Base-by-base conservation (phyloP, 2,113 vertebrate genomes). In the Haplochromis vanheusdeni region DNA sequence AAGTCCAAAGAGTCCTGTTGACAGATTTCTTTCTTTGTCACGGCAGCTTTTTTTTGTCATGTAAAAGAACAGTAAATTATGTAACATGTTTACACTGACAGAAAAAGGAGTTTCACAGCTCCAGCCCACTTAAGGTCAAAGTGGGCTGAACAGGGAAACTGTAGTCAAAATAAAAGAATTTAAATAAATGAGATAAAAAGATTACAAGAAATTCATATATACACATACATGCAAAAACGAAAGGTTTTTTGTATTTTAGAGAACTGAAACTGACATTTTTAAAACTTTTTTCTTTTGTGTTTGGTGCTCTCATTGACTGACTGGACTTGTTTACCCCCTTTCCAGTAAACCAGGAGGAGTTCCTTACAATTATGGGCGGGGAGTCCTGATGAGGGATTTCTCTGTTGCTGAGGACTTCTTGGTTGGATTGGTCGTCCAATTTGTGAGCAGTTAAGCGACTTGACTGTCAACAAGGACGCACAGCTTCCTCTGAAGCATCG, bases 361-460 rank as follows among this genome's bases (percentile, higher is more conserved):
- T 99, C 92, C 95, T 98, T 92, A 96, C 98, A 92, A 99, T 99
- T 93, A 99, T 99, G 98, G 98, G 97, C 1, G 97, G 96, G 92
- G 98, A 99, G 91, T 96, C 98, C 87, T 99, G 97, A 96, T 17
- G 73, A 86, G 14, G 40, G 40, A 77, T 77, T 7, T 17, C 11
- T 6, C 31, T 5, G 45, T 68, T 37, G 11, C 26, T 49, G 56
- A 33, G n/a, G 60, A 80, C 13, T 33, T 40, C 49, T 47, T 28
- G 16, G 17, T 56, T 11, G 7, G 21, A 49, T 2, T 14, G 14
- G 4, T 68, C 14, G 9, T 80, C 54, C 28, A 10, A 2, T 7
- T 51, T 6, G 81, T 10, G 51, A 42, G 82, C 79, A 79, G 52
- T 33, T 75, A 33, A 55, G n/a, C 2, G 49, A 65, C 73, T 49